Percentiles rank a stretch among this genome's conserved stretches.
Conservation (phyloP, 2,888 invertebrate genomes). For the Xylota sylvarum region DNA sequence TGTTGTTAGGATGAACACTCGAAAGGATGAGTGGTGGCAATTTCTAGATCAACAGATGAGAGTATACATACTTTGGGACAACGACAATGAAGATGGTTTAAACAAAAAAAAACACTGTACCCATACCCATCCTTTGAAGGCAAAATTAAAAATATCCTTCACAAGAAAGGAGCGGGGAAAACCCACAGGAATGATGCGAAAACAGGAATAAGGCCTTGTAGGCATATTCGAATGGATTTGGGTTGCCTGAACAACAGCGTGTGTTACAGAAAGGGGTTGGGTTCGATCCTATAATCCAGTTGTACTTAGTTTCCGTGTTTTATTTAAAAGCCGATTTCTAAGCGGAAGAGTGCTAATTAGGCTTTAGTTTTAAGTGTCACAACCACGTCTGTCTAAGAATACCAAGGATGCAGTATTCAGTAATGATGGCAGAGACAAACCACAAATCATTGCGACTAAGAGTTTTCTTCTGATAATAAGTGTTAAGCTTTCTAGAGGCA, state of each 20-base stretch:
- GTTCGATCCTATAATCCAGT: too few relatives aligned
- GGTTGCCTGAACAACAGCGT: not conserved
- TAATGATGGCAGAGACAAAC: too few relatives aligned
- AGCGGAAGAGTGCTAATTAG: too few relatives aligned
- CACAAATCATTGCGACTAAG: too few relatives aligned
- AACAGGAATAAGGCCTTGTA: constrained; percentile 19
- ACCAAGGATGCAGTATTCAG: too few relatives aligned
- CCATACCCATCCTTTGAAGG: constrained; percentile 14
- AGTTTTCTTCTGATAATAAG: too few relatives aligned
- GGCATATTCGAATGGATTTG: constrained; percentile 27
- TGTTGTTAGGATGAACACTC: not conserved
- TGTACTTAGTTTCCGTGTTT: too few relatives aligned
- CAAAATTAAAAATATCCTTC: constrained; percentile 37
- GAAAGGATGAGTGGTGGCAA: constrained; percentile 1
- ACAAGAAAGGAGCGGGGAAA: not conserved
- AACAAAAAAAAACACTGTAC: not conserved
- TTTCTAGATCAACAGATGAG: constrained; percentile 65
- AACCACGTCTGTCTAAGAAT: too few relatives aligned
- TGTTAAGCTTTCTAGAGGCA: too few relatives aligned
- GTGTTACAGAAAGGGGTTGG: not conserved
- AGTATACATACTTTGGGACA: not conserved
- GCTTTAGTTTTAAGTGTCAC: too few relatives aligned
- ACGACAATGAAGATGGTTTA: not conserved
- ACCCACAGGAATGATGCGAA: constrained; percentile 13
- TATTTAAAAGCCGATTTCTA: too few relatives aligned